Evolutionary conservation across 2,888 invertebrate species (phyloP).

Genomic region (Parnassius orleans): DNA sequence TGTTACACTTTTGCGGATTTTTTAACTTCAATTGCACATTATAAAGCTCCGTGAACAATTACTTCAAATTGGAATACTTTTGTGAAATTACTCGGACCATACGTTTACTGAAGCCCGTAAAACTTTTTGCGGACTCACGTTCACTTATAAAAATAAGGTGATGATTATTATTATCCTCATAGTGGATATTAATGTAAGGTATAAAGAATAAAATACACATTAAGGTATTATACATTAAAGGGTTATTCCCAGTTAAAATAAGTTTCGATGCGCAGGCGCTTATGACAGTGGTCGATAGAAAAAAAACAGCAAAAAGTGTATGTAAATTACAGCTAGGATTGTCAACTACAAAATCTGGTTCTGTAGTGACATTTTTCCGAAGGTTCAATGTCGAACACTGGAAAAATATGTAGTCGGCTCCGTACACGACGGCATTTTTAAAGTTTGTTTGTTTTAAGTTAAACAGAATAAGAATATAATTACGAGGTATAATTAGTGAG

Average conservation of each 20-base stretch:
- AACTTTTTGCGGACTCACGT: background rate
- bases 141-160: too few species aligned
- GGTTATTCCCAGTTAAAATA: background rate
- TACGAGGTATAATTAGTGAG: slow-evolving; percentile 24
- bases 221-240: too few species aligned
- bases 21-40: slow-evolving; percentile 17
- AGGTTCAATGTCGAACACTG: slow-evolving; percentile 19
- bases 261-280: background rate
- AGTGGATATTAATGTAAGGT: too few species aligned
- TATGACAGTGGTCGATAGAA: slow-evolving; percentile 47
- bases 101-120: background rate
- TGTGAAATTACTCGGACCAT: slow-evolving; percentile 1
- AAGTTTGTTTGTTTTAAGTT: slow-evolving; percentile 23
- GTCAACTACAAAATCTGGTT: slow-evolving; percentile 21
- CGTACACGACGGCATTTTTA: slow-evolving; percentile 18
- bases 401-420: slow-evolving; percentile 16
- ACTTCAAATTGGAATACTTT: slow-evolving; percentile 13
- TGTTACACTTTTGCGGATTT: slow-evolving; percentile 42
- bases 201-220: too few species aligned
- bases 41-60: slow-evolving; percentile 9
- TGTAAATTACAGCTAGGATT: slow-evolving; percentile 29
- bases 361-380: slow-evolving; percentile 17
- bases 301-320: slow-evolving; percentile 55
- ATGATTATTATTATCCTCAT: too few species aligned
- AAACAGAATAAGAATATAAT: slow-evolving; percentile 27